These are phyloP conservation scores for Furcifer pardalis DNA, from an alignment of 2,797 vertebrate genomes.

Conservation along the genomic window DNA sequence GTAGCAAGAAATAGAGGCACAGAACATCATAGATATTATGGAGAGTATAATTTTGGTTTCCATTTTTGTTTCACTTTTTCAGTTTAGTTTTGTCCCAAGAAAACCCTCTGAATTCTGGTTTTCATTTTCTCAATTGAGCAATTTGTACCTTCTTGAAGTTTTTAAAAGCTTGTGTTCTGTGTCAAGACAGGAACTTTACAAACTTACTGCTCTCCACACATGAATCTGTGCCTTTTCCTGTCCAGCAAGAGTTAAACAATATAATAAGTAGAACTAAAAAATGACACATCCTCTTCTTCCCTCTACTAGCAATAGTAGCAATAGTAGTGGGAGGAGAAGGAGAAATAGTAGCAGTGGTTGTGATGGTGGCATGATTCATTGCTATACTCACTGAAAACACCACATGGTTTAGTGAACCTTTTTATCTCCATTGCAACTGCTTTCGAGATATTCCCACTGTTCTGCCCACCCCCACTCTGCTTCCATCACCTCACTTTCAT, in stretches of 20 bases:
- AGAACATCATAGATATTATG: background rate
- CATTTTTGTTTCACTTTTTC: background rate
- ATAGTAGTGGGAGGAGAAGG: no score
- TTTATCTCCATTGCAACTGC: background rate
- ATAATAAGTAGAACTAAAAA: background rate
- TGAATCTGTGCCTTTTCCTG: background rate
- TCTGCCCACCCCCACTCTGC: no score
- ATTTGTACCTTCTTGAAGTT: no score
- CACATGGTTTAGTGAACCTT: background rate
- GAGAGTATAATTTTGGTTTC: background rate
- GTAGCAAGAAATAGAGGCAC: slow-evolving; percentile 20
- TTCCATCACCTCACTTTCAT: no score
- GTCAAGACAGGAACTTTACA: no score
- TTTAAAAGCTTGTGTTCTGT: no score
- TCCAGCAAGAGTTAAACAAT: background rate
- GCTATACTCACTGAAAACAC: background rate
- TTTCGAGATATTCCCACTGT: background rate
- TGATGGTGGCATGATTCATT: background rate
- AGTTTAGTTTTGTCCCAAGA: background rate
- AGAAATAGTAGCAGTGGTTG: background rate
- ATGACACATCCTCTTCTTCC: background rate
- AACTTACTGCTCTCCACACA: no score
- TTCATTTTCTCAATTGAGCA: no score
- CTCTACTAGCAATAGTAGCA: no score
- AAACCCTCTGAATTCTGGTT: no score